Conservation (phyloP, 2,797 vertebrate genomes). For the Petrocephalus sullivani region DNA sequence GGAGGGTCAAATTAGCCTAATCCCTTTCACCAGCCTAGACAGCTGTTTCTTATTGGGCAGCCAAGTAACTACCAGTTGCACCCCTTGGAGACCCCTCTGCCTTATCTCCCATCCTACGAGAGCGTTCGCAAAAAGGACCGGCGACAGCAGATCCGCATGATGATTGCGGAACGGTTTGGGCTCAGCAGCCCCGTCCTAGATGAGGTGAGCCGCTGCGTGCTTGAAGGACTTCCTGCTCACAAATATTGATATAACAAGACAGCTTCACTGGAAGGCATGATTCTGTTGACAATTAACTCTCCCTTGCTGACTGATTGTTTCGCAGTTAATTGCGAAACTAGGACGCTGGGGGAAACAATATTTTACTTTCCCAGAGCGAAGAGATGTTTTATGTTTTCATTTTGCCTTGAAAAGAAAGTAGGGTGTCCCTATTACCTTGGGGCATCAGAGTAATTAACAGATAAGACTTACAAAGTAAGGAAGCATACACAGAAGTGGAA, state of each 20-base stretch:
- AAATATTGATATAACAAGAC: background rate
- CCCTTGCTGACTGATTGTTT: background rate
- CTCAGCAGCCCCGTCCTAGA: conserved; percentile 58
- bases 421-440: background rate
- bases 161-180: conserved; percentile 70
- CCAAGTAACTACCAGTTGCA: conserved; percentile 67
- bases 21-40: conserved; percentile 47
- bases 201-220: conserved; percentile 49
- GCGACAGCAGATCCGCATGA: conserved; percentile 75
- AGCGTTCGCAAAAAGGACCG: conserved; percentile 73
- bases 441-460: conserved; percentile 12
- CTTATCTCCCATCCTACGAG: conserved; percentile 69
- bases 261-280: background rate
- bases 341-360: background rate
- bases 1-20: background rate
- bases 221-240: background rate
- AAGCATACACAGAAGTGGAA: background rate
- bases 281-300: background rate
- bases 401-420: background rate
- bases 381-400: conserved; percentile 17
- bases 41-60: conserved; percentile 67
- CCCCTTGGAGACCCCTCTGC: conserved; percentile 57
- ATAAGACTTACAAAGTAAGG: conserved; percentile 17
- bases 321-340: conserved; percentile 11
- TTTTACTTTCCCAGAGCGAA: background rate